Evolutionary conservation across 2,113 vertebrate genomes (phyloP).

Genomic region (Grallaria varia): DNA sequence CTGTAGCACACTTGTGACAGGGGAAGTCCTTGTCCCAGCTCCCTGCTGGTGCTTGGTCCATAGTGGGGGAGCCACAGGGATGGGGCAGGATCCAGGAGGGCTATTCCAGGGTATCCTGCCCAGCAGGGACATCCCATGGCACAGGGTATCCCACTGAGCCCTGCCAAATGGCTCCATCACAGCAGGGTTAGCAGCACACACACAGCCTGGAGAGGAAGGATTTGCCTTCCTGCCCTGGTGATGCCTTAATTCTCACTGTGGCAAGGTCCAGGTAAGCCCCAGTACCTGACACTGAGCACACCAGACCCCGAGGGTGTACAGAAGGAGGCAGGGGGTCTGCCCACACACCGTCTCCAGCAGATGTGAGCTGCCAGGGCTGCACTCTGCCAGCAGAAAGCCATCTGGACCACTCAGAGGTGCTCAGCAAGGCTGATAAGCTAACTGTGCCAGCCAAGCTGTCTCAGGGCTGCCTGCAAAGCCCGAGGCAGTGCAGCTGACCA

Average conservation of each 20-base stretch:
- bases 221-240: background rate
- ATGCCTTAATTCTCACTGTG: background rate
- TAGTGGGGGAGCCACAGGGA: background rate
- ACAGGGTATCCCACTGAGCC: background rate
- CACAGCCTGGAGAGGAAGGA: background rate
- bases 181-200: background rate
- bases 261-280: background rate
- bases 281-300: background rate
- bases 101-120: background rate
- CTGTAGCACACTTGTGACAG: background rate
- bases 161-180: background rate
- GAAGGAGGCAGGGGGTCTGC: background rate
- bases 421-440: background rate
- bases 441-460: rapidly evolving
- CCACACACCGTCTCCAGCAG: background rate
- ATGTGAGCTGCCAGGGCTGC: background rate
- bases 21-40: background rate
- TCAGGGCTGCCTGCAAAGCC: background rate
- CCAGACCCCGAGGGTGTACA: rapidly evolving
- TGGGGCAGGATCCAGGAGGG: background rate
- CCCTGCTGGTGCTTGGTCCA: background rate
- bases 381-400: background rate
- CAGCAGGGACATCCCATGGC: background rate
- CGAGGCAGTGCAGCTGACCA: rapidly evolving
- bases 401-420: constrained; percentile 6